phyloP scores from a whole-genome alignment of 2,797 vertebrate genomes.

The Falco naumanni region DNA sequence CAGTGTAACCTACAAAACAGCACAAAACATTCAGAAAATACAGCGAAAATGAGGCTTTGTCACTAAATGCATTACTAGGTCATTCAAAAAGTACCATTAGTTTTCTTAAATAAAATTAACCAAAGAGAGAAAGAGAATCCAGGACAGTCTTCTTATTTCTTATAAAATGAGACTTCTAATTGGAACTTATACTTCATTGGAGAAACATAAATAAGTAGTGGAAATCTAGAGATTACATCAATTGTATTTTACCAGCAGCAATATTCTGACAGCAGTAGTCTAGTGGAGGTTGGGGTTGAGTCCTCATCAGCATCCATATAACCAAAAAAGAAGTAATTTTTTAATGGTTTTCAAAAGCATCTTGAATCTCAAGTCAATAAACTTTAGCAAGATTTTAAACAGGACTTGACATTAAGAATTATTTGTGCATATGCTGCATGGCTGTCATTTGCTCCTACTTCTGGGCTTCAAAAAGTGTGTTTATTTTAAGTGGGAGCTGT shows the following conservation, averaged over 20 bases:
- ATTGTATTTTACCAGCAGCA: background rate
- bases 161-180: background rate
- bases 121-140: background rate
- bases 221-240: background rate
- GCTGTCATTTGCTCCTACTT: constrained; percentile 41
- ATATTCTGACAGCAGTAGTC: background rate
- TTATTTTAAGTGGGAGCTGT: constrained; percentile 55
- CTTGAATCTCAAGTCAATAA: constrained; percentile 31
- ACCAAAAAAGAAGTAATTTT: background rate
- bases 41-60: background rate
- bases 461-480: constrained; percentile 40
- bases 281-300: background rate
- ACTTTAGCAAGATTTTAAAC: background rate
- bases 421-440: constrained; percentile 58
- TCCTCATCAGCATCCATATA: background rate
- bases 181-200: background rate
- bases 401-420: constrained; percentile 32
- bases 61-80: background rate
- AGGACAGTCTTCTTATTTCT: background rate
- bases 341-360: background rate
- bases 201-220: background rate
- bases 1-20: constrained; percentile 86
- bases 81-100: background rate
- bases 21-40: background rate
- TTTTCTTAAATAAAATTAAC: background rate